Evolutionary conservation across 2,888 invertebrate species (phyloP).

Genomic region (Pristionchus maxplancki): DNA sequence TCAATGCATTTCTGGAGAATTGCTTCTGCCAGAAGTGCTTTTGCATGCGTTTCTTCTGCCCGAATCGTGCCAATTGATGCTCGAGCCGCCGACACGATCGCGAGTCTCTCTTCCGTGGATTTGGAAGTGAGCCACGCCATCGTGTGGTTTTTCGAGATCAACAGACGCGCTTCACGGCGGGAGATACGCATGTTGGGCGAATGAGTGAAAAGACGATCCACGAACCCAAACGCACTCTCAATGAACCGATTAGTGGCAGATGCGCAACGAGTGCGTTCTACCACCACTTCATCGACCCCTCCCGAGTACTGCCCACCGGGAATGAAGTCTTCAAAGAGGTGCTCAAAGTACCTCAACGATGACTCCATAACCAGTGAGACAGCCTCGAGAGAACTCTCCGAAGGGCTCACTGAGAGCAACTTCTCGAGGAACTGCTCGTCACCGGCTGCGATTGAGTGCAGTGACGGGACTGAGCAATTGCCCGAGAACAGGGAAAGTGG

Average conservation of each 20-base stretch:
- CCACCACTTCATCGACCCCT: not conserved
- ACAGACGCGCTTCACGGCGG: not conserved
- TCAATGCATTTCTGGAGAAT: not conserved
- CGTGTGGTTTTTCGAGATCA: conserved; percentile 35
- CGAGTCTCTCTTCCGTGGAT: not conserved
- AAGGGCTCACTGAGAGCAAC: not conserved
- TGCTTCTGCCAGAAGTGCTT: not conserved
- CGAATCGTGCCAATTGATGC: not conserved
- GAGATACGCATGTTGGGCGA: not conserved
- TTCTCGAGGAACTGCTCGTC: not conserved
- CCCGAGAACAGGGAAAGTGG: not conserved
- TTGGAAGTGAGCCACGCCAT: conserved; percentile 19
- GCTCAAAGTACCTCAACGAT: not conserved
- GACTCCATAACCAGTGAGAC: not conserved
- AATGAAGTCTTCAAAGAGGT: conserved; percentile 40
- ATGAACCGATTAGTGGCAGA: conserved; percentile 32
- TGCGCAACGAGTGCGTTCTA: not conserved
- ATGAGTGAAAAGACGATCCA: conserved; percentile 6
- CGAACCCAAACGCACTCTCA: conserved; percentile 31
- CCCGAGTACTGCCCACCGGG: not conserved
- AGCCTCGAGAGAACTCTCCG: conserved; percentile 26
- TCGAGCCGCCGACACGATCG: not conserved
- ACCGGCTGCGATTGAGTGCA: conserved; percentile 12
- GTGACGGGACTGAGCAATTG: conserved; percentile 9
- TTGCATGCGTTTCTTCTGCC: not conserved